These are phyloP conservation scores for Parazoanthus darwini DNA, from an alignment of 92 coral and sea anemone genomes.

Conservation along the genomic window DNA sequence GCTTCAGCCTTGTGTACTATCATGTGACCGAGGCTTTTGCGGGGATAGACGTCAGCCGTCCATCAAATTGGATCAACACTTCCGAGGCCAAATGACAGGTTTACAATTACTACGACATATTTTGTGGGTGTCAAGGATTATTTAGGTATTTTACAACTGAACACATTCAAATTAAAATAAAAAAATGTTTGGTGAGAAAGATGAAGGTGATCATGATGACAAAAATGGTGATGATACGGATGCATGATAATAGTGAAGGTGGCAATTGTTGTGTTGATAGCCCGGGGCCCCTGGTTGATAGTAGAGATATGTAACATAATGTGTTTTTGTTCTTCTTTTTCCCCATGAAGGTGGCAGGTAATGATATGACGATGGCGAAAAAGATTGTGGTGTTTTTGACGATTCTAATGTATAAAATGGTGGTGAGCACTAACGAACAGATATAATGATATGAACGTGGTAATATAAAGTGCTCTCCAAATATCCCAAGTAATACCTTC, in stretches of 20 bases:
- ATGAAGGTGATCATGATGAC: not conserved
- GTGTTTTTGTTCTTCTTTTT: no score
- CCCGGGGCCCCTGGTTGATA: not conserved
- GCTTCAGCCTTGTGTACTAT: no score
- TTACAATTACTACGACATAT: not conserved
- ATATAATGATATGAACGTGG: no score
- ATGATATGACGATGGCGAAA: not conserved
- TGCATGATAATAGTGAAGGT: not conserved
- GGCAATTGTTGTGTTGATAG: not conserved
- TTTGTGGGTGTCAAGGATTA: not conserved
- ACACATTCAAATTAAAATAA: no score
- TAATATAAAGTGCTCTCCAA: no score
- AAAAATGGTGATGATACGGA: no score
- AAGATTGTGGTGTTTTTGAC: not conserved
- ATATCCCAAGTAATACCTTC: no score
- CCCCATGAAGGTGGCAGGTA: not conserved
- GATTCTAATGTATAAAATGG: no score
- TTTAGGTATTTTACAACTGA: no score
- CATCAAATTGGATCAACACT: conserved; percentile 12
- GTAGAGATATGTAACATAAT: no score
- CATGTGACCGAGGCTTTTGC: not conserved
- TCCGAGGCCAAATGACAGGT: conserved; percentile 2
- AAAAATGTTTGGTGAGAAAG: not conserved
- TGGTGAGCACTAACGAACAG: no score
- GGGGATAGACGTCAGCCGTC: not conserved